A percentile compares a stretch with the other conserved stretches of the same genome.
Conservation (phyloP, 2,797 vertebrate genomes). For the Silurus lanzhouensis region DNA sequence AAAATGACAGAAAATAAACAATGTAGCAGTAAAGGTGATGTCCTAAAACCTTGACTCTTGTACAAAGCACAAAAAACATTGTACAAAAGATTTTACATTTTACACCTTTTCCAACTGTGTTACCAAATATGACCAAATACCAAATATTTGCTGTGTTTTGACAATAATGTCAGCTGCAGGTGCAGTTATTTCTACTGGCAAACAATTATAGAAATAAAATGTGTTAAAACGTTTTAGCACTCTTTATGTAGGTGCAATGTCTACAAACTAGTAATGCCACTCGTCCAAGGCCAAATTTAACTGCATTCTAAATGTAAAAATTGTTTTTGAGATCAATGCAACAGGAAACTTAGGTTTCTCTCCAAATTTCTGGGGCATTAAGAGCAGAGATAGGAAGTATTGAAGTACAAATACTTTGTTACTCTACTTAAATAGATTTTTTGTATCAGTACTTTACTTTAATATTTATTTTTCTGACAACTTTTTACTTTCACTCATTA, state of each 20-base stretch:
- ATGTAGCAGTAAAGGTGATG: neutral
- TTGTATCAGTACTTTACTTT: too few relatives aligned
- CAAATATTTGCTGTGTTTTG: neutral
- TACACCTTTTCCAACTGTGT: too few relatives aligned
- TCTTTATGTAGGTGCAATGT: neutral
- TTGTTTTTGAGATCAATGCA: neutral
- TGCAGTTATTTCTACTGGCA: neutral
- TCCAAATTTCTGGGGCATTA: neutral
- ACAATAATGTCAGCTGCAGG: neutral
- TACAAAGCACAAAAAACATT: neutral
- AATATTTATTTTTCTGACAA: too few relatives aligned
- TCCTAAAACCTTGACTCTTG: neutral
- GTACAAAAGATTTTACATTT: too few relatives aligned
- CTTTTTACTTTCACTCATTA: too few relatives aligned
- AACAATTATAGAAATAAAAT: neutral
- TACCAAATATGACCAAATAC: too few relatives aligned
- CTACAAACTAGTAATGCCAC: neutral
- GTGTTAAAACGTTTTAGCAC: neutral
- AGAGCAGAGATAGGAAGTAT: too few relatives aligned
- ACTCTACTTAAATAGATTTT: too few relatives aligned
- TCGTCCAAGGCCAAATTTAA: neutral
- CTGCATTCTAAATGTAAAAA: too few relatives aligned
- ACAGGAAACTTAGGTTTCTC: neutral
- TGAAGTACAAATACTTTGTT: too few relatives aligned
- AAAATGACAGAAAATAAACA: slow-evolving; percentile 18